Evolutionary conservation across 2,113 vertebrate genomes (phyloP).

Genomic region (Gasterosteus nipponicus): DNA sequence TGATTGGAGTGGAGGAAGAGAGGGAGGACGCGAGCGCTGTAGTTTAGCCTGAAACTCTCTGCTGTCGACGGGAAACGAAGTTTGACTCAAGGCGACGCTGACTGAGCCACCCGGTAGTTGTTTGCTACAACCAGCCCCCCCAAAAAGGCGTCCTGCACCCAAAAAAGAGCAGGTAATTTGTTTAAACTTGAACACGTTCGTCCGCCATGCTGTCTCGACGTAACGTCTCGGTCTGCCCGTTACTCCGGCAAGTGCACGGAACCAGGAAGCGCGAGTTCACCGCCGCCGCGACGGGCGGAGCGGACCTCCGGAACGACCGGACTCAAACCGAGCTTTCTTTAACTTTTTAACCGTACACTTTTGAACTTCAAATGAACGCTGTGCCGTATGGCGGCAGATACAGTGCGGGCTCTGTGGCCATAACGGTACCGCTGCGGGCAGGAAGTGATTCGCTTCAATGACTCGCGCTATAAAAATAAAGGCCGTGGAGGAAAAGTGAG

Average conservation of each 20-base stretch:
- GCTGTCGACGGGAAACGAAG: slow-evolving; percentile 66
- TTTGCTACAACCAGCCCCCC: slow-evolving; percentile 33
- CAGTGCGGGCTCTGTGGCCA: slow-evolving; percentile 6
- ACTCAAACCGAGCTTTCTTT: slow-evolving; percentile 11
- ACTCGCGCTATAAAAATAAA: slow-evolving; percentile 37
- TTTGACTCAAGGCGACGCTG: slow-evolving; percentile 68
- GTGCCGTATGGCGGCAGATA: background rate
- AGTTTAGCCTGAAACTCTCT: slow-evolving; percentile 63
- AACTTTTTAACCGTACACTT: background rate
- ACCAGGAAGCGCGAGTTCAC: slow-evolving; percentile 64
- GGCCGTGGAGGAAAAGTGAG: background rate
- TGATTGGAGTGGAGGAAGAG: slow-evolving; percentile 53
- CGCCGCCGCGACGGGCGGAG: slow-evolving; percentile 32
- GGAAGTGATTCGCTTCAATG: slow-evolving; percentile 80
- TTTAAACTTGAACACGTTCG: background rate
- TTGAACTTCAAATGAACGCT: background rate
- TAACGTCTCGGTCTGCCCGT: slow-evolving; percentile 18
- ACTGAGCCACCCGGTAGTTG: slow-evolving; percentile 69
- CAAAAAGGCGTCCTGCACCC: slow-evolving; percentile 69
- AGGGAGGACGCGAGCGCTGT: slow-evolving; percentile 56
- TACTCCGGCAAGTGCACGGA: slow-evolving; percentile 56
- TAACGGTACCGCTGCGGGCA: slow-evolving; percentile 50
- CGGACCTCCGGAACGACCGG: slow-evolving; percentile 1
- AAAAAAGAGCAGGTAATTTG: slow-evolving; percentile 71
- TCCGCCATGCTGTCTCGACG: background rate